Evolutionary conservation across 2,797 vertebrate species (phyloP).

Genomic region (Trematocara caparti): DNA sequence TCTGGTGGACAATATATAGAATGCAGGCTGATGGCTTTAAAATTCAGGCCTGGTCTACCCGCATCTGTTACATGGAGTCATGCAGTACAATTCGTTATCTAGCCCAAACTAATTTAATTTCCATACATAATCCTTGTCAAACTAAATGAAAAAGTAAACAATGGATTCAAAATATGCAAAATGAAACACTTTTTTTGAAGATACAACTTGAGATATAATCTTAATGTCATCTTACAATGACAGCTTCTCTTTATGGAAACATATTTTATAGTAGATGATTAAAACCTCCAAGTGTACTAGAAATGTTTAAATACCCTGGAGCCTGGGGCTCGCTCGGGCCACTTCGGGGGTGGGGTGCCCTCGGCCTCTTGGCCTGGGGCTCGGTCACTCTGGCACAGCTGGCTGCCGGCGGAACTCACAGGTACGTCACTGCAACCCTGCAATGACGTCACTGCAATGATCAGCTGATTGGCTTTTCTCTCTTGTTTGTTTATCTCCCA

Average conservation of each 20-base stretch:
- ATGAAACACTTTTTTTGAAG: neutral
- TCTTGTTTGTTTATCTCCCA: no score
- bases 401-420: no score
- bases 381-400: no score
- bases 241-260: neutral
- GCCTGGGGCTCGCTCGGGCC: no score
- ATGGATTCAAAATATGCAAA: neutral
- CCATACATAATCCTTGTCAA: neutral
- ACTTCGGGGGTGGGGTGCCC: no score
- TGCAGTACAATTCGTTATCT: accelerated
- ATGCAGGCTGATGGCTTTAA: neutral
- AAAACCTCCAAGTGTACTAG: neutral
- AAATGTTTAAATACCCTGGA: neutral
- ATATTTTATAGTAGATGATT: neutral
- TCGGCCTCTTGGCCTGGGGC: no score
- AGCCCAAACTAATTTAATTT: neutral
- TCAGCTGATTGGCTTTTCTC: no score
- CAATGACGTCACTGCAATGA: no score
- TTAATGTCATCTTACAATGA: neutral
- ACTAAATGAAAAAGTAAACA: neutral
- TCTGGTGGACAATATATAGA: neutral
- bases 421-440: no score
- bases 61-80: neutral
- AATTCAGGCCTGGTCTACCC: neutral
- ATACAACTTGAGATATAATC: neutral